phyloP scores from a whole-genome alignment of 2,888 invertebrate species.

The Arge pagana region DNA sequence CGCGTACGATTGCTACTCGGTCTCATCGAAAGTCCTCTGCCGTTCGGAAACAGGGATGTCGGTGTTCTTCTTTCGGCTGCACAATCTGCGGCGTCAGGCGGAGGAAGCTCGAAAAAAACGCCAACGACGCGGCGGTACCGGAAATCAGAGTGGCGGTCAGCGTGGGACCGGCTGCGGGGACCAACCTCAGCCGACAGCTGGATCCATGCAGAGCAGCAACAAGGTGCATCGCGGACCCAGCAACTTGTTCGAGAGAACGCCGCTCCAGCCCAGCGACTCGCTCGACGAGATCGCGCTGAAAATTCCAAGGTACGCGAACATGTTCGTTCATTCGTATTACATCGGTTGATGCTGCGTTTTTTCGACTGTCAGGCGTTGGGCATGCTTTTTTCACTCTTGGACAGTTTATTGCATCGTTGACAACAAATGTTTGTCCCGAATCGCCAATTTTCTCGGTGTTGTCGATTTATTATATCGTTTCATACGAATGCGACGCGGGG shows the following conservation, averaged over 20 bases:
- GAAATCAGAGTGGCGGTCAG: conserved; percentile 50
- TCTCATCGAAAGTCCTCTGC: neutral
- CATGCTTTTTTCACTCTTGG: too few species aligned
- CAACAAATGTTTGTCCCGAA: too few species aligned
- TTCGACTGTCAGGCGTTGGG: too few species aligned
- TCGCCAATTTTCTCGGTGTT: too few species aligned
- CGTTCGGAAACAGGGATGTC: conserved; percentile 72
- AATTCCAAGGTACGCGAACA: conserved; percentile 80
- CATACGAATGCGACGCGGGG: too few species aligned
- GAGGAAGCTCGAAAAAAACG: conserved; percentile 73
- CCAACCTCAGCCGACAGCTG: conserved; percentile 55
- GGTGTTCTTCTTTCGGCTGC: conserved; percentile 94
- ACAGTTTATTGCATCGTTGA: too few species aligned
- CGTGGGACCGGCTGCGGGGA: conserved; percentile 52
- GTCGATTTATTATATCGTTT: too few species aligned
- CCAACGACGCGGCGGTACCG: conserved; percentile 52
- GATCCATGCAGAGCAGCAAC: conserved; percentile 59
- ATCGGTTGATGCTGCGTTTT: too few species aligned
- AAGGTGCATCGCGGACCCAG: conserved; percentile 70
- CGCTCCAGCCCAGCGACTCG: conserved; percentile 84
- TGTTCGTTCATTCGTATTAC: too few species aligned
- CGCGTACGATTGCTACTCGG: too few species aligned
- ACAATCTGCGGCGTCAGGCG: conserved; percentile 86
- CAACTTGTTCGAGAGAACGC: conserved; percentile 81
- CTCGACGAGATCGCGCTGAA: conserved; percentile 90